Base-by-base conservation (phyloP, 2,797 vertebrate species). In the Botia almorhae region DNA sequence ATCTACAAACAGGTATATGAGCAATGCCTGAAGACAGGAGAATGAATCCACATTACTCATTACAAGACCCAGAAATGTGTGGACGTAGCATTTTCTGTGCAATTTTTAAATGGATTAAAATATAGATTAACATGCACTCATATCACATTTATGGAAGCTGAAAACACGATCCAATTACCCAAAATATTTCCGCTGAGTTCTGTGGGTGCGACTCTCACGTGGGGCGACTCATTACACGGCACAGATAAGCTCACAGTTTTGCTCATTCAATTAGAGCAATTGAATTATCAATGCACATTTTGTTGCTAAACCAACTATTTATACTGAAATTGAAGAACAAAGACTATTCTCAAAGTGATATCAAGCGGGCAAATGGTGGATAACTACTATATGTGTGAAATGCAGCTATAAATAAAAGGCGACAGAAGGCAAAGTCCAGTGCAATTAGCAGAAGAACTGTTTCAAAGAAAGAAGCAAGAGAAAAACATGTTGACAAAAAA, bases 1-100 rank as follows among this genome's bases (percentile, higher is more conserved):
- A 82, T 93, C 93, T 83, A 93, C 91, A 87, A 93, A 94, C 86
- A 93, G 86, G 86, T 92, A 93, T 80, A 93, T 91, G 13, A 94
- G 89, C 69, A 93, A 83, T 56, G 88, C 91, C 93, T 93, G 79
- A n/a, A 7, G 14, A 74, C n/a, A 29, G 55, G 26, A 39, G 33
- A 72, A 70, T n/a, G 2, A 80, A 79, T 61, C n/a, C 61, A 71
- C 3, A 82, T 63, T 7, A 16, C 17, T 69, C 11, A 76, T 13
- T 56, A 16, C 21, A 56, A 8, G 33, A 55, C 56, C 56, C 1
- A 55, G 0, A 39, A 46, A 67, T 43, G 0, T 63, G 26, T 26
- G 21, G 13, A 63, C 4, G 1, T 46, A 11, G 43, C 8, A 46
- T 8, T 5, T 29, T 26, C 2, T 36, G 36, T 55, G 64, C 7